Evolutionary conservation across 2,888 invertebrate species (phyloP).

Genomic region (Mechanitis messenoides): DNA sequence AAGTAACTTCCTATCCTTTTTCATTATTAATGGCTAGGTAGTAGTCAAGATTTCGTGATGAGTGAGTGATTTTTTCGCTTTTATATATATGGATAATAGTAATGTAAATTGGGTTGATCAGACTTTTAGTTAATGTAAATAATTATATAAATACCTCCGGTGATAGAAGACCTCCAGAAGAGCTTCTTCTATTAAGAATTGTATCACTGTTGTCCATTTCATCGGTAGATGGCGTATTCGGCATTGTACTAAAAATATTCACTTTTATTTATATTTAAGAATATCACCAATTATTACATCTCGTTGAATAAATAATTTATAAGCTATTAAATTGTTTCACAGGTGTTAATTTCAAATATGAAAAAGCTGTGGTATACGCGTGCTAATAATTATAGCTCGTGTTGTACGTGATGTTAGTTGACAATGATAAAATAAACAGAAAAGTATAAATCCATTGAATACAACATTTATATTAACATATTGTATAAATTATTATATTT

Average conservation of each 20-base stretch:
- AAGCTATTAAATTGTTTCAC: too few species aligned
- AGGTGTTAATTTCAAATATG: neutral
- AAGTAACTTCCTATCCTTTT: too few species aligned
- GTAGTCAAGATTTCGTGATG: too few species aligned
- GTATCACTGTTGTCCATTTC: conserved; percentile 76
- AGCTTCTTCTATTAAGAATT: conserved; percentile 82
- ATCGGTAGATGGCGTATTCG: conserved; percentile 83
- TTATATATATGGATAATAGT: too few species aligned
- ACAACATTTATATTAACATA: neutral
- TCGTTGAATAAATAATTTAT: neutral
- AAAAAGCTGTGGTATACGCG: neutral
- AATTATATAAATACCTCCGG: conserved; percentile 78
- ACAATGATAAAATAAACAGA: neutral
- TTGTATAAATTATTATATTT: neutral
- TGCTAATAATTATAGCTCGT: neutral
- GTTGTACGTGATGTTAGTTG: neutral
- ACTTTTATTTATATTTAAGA: neutral
- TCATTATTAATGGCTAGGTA: too few species aligned
- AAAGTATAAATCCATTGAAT: neutral
- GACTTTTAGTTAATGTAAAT: neutral
- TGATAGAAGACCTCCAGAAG: conserved; percentile 87
- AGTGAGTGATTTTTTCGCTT: too few species aligned
- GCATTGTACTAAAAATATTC: conserved; percentile 74
- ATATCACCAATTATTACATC: neutral
- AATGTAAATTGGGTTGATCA: too few species aligned